Evolutionary conservation across 2,113 vertebrate genomes (phyloP).

Genomic region (Daphoenositta chrysoptera): DNA sequence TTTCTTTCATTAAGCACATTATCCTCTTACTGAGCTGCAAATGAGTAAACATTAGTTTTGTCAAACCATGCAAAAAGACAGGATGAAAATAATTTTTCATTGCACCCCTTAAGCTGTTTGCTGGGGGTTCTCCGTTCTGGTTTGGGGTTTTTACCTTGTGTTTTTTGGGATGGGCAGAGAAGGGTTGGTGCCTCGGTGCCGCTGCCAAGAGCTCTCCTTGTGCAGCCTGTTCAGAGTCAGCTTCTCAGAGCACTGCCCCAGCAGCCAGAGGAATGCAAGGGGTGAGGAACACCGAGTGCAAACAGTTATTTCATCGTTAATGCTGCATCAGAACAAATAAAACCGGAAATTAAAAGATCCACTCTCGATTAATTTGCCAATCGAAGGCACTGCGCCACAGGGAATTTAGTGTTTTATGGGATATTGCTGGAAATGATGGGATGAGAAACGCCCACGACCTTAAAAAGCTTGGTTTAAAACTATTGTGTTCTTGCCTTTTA

Average conservation of each 20-base stretch:
- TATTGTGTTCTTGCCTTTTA: not conserved
- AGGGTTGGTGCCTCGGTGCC: constrained; percentile 58
- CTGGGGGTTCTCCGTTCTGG: not conserved
- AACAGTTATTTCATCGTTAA: not conserved
- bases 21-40: constrained; percentile 84
- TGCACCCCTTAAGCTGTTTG: constrained; percentile 62
- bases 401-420: not conserved
- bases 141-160: constrained; percentile 53
- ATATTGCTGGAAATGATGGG: not conserved
- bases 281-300: constrained; percentile 19
- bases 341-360: not conserved
- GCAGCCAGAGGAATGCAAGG: constrained; percentile 48
- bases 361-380: not conserved
- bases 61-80: constrained; percentile 79
- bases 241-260: constrained; percentile 62
- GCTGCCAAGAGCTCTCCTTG: constrained; percentile 68
- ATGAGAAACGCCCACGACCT: not conserved
- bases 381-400: fast-evolving
- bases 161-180: constrained; percentile 65
- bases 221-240: constrained; percentile 70
- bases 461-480: not conserved
- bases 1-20: constrained; percentile 89
- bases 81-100: constrained; percentile 75
- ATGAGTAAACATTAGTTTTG: constrained; percentile 85
- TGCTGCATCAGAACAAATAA: not conserved